A percentile compares a stretch with the other conserved stretches of the same genome.
phyloP scores from a whole-genome alignment of 2,888 invertebrate species.

The Protonemura montana region DNA sequence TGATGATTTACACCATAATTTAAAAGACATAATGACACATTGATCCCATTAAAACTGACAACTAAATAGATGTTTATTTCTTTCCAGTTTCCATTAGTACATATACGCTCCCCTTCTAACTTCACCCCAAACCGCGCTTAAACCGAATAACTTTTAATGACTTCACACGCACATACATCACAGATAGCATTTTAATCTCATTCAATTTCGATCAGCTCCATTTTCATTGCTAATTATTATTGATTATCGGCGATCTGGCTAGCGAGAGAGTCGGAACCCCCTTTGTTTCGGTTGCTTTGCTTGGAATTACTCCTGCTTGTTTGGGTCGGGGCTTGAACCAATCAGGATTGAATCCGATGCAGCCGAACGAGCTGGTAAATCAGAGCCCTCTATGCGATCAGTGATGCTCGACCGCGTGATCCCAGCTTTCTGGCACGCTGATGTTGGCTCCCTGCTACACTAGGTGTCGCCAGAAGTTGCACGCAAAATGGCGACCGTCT shows the following conservation, averaged over 20 bases:
- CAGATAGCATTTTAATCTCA: conserved; percentile 1
- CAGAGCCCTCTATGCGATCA: not conserved
- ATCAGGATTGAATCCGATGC: not conserved
- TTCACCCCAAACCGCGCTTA: not conserved
- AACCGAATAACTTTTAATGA: not conserved
- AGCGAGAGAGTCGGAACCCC: not conserved
- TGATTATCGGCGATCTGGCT: not conserved
- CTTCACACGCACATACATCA: not conserved
- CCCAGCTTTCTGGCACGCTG: not conserved
- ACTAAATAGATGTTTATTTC: conserved; percentile 8
- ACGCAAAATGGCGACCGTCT: too few species aligned
- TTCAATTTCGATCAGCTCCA: not conserved
- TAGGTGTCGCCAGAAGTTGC: too few species aligned
- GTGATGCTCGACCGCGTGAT: not conserved
- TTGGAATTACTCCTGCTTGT: not conserved
- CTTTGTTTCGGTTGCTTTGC: conserved; percentile 15
- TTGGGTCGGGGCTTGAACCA: not conserved
- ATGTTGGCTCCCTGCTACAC: too few species aligned
- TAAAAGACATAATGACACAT: not conserved
- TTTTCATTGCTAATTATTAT: conserved; percentile 31
- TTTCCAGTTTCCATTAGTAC: not conserved
- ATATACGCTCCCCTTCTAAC: not conserved
- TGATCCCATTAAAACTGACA: conserved; percentile 4
- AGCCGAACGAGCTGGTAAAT: conserved; percentile 30
- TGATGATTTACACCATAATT: not conserved